A percentile compares a stretch with the other conserved stretches of the same genome.
Evolutionary conservation across 2,113 vertebrate species (phyloP).

Genomic region (Rhagologus leucostigma): DNA sequence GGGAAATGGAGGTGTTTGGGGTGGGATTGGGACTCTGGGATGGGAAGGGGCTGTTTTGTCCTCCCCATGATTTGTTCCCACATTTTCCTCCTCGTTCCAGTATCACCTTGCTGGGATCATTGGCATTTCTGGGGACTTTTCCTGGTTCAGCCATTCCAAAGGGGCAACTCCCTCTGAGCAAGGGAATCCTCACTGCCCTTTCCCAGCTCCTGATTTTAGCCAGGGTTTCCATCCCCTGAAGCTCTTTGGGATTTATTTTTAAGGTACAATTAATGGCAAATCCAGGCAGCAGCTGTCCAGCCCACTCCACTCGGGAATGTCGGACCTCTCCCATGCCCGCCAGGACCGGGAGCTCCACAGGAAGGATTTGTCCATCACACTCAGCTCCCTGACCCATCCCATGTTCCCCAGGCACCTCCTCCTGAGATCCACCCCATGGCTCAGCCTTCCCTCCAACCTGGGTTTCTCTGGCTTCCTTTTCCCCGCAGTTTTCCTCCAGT

Average conservation of each 20-base stretch:
- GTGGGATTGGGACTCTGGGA: not conserved
- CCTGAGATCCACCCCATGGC: accelerated
- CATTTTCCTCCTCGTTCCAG: not conserved
- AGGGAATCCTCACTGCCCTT: accelerated
- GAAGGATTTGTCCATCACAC: not conserved
- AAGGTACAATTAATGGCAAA: not conserved
- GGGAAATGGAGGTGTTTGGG: accelerated
- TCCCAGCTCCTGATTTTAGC: not conserved
- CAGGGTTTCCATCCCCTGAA: not conserved
- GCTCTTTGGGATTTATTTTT: not conserved
- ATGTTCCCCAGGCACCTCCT: not conserved
- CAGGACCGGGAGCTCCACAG: accelerated
- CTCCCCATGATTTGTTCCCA: accelerated
- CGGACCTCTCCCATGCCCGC: accelerated
- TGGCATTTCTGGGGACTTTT: not conserved
- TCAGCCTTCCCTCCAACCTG: not conserved
- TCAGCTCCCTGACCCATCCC: accelerated
- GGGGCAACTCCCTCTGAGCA: accelerated
- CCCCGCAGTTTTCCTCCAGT: not conserved
- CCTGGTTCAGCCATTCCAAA: not conserved
- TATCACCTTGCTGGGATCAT: accelerated
- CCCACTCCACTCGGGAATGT: accelerated
- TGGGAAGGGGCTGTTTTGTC: not conserved
- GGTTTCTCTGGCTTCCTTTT: accelerated
- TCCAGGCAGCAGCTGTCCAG: not conserved